Evolutionary conservation across 1,140 invertebrate genomes (phyloP), one percentile per base, ranked within the genome.

Genomic region (Penaeus vannamei): DNA sequence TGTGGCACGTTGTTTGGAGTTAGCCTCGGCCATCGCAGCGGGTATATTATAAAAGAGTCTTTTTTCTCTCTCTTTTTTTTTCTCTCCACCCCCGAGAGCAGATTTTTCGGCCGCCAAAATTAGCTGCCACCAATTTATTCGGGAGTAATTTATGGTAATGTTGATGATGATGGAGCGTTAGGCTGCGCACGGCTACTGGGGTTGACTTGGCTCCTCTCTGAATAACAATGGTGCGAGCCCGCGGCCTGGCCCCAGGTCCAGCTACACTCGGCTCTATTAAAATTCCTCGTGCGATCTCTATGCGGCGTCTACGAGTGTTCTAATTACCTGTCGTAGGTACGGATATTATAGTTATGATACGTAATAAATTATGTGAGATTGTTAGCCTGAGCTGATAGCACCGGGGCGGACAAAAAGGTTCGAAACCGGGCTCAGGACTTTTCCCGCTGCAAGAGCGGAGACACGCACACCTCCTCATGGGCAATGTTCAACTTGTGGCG

Each of bases 121-220:
- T 84, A 89, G 59, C 83, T 61, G 20, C 87, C 87, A 79, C 87
- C 87, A 89, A 89, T 59, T 66, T 79, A 64, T 77, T 66, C 81
- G n/a, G 59, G 76, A 84, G 72, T 81, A 86, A 89, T 89, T 89
- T 89, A 89, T 89, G 87, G 87, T 89, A 89, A 89, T 89, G 82
- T 76, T 89, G 87, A 89, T 89, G 87, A 89, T 89, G 87, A 89
- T 85, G 87, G 87, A 89, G 87, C 82, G 82, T 23, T 60, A 83
- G 82, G 82, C 72, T 89, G 87, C 87, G 76, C 87, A 89, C 61
- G 72, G 87, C 87, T 89, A 89, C 87, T 66, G 87, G 87, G 84
- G 87, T 89, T 89, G 87, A 89, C 87, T 89, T 64, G 66, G 23
- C 69, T 79, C 83, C 83, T 76, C 62, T 84, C 82, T 89, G 82